Conservation (phyloP, 2,797 vertebrate species). For the Hephaestus fuliginosus region DNA sequence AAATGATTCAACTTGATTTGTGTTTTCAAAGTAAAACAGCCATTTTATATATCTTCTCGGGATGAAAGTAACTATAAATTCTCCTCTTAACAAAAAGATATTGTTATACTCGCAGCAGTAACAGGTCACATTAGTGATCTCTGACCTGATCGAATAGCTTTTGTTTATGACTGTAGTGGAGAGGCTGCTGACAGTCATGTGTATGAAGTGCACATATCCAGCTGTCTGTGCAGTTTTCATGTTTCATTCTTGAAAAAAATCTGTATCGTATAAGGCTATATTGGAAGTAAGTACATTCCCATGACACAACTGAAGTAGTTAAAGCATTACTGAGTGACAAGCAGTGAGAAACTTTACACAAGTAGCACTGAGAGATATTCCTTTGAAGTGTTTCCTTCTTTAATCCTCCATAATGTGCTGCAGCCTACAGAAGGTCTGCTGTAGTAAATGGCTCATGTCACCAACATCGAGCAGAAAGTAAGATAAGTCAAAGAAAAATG, state of each 20-base stretch:
- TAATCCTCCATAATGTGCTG: not conserved
- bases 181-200: constrained; percentile 67
- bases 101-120: not conserved
- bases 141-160: constrained; percentile 18
- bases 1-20: not conserved
- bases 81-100: not conserved
- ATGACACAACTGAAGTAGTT: constrained; percentile 13
- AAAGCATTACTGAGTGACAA: not conserved
- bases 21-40: not conserved
- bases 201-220: constrained; percentile 12
- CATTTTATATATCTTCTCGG: no score
- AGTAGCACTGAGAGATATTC: not conserved
- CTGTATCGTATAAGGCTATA: not conserved
- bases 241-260: constrained; percentile 16
- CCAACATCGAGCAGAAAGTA: not conserved
- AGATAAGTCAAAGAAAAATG: not conserved
- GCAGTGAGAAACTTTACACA: not conserved
- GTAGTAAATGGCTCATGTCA: not conserved
- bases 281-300: constrained; percentile 5
- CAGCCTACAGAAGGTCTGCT: not conserved
- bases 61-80: not conserved
- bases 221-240: constrained; percentile 14
- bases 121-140: constrained; percentile 61
- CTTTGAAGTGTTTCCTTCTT: not conserved
- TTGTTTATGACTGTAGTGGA: constrained; percentile 1